Base-by-base conservation (phyloP, 2,888 invertebrate genomes). In the Ormyrus thymus region DNA sequence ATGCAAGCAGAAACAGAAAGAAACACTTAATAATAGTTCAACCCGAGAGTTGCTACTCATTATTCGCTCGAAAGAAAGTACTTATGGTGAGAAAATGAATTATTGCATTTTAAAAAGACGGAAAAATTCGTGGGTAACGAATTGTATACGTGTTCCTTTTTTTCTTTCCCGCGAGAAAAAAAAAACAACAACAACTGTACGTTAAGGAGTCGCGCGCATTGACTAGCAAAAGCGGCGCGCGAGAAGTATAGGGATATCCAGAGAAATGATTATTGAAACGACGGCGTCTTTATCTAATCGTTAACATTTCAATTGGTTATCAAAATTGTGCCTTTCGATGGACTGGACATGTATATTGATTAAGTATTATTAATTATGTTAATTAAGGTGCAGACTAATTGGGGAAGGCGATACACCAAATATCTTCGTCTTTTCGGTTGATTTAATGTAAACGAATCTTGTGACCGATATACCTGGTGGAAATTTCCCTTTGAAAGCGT, bases 241-340 rank as follows among this genome's bases (percentile, higher is more conserved):
- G 59, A 29, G 45, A 62, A 70, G 50, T 56, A 62, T 29, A 62
- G 46, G 29, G 68, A 71, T 77, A 61, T 69, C 59, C 61, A 53
- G 56, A 71, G 56, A 59, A 55, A 70, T 58, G 66, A 65, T 5
- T 48, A 70, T 45, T 66, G 13, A 29, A 76, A 74, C 66, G 71
- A 81, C 55, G 69, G 61, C 61, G 66, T 74, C 66, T 77, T 75
- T 79, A 79, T 74, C 76, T 66, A 74, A 81, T 77, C 76, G 81
- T 77, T 68, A 79, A 71, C 53, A 73, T 77, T 81, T 77, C 68
- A 86, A 86, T 87, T 86, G 85, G 85, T 87, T 88, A 87, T 87
- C 87, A 88, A 87, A 88, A 87, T 88, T 88, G 87, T 88, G 87
- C 87, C 87, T 88, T 88, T 86, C 86, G 86, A 87, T 84, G 84